Percentiles rank a stretch among this genome's conserved stretches.
Evolutionary conservation across 2,888 invertebrate species (phyloP).

Genomic region (Agrotis segetum): DNA sequence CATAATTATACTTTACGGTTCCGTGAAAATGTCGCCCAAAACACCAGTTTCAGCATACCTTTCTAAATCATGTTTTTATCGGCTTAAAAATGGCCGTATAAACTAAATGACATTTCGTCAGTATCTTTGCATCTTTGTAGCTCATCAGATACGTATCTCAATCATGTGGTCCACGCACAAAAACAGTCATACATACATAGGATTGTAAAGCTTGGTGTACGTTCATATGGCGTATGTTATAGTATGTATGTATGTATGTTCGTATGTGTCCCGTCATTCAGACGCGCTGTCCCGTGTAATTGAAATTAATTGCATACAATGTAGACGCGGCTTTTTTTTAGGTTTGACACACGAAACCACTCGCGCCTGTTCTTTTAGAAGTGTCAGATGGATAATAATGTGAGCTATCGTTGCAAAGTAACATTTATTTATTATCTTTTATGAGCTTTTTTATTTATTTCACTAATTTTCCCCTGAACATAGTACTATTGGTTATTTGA

Average conservation of each 20-base stretch:
- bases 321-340: constrained; percentile 35
- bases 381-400: constrained; percentile 3
- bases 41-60: too few relatives aligned
- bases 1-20: too few relatives aligned
- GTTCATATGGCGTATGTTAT: neutral
- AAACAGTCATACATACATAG: constrained; percentile 16
- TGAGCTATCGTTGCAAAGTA: neutral
- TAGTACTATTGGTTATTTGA: neutral
- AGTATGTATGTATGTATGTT: neutral
- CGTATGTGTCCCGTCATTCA: constrained; percentile 46
- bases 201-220: constrained; percentile 8
- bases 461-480: too few relatives aligned
- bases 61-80: too few relatives aligned
- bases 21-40: too few relatives aligned
- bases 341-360: constrained; percentile 30
- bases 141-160: neutral
- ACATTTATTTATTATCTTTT: neutral
- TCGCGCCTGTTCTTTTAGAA: constrained; percentile 5
- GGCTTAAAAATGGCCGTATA: too few relatives aligned
- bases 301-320: constrained; percentile 67
- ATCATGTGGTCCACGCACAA: constrained; percentile 12
- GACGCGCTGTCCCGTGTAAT: constrained; percentile 60
- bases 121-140: neutral
- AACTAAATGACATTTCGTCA: too few relatives aligned
- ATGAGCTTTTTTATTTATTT: too few relatives aligned